Evolutionary conservation across 2,797 vertebrate genomes (phyloP).

Genomic region (Myripristis jacobus): DNA sequence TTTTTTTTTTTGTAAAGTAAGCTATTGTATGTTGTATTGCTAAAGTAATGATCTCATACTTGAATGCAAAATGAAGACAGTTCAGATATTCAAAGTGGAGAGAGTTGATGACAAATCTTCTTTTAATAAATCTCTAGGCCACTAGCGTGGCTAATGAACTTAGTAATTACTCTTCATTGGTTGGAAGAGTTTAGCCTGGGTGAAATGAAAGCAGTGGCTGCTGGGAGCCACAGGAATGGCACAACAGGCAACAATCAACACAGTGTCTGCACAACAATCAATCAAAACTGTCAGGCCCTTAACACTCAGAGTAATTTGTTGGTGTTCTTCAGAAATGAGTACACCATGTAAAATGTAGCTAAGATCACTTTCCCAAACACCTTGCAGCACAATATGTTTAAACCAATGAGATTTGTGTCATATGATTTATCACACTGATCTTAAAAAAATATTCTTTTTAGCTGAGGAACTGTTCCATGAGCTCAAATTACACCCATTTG

Average conservation of each 20-base stretch:
- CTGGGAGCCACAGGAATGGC: constrained; percentile 81
- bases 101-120: constrained; percentile 74
- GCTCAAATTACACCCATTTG: constrained; percentile 41
- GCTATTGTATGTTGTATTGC: not conserved
- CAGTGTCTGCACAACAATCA: constrained; percentile 90
- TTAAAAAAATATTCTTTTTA: constrained; percentile 59
- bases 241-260: constrained; percentile 89
- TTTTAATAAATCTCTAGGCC: constrained; percentile 82
- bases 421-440: constrained; percentile 79
- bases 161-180: constrained; percentile 90
- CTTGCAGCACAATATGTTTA: constrained; percentile 80
- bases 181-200: constrained; percentile 76
- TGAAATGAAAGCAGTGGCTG: constrained; percentile 84
- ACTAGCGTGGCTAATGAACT: constrained; percentile 83
- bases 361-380: constrained; percentile 85
- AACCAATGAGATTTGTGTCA: constrained; percentile 75
- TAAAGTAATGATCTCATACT: constrained; percentile 2
- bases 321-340: constrained; percentile 88
- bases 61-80: constrained; percentile 36
- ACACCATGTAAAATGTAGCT: constrained; percentile 84
- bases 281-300: constrained; percentile 91
- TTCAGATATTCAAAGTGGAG: constrained; percentile 58
- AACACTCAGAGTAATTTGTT: constrained; percentile 85
- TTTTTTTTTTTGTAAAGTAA: constrained; percentile 32
- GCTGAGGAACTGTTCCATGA: constrained; percentile 65